A percentile compares a stretch with the other conserved stretches of the same genome.
Evolutionary conservation across 2,797 vertebrate species (phyloP).

Genomic region (Arnoldichthys spilopterus): DNA sequence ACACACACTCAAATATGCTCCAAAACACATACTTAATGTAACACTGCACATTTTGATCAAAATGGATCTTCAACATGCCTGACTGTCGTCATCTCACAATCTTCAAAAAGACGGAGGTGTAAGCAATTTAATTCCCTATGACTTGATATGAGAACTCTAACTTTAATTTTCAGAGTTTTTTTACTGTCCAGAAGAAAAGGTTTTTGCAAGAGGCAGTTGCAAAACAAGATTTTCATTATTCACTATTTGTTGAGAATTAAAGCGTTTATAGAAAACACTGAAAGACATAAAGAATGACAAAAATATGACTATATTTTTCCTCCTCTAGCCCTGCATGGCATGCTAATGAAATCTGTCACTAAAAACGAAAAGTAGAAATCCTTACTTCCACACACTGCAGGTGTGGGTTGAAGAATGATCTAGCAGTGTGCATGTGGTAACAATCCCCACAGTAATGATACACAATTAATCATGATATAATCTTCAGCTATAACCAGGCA

Average conservation of each 20-base stretch:
- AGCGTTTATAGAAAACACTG: neutral
- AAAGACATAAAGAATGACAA: neutral
- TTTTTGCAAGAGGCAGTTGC: no score
- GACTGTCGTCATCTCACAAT: neutral
- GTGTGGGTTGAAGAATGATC: conserved; percentile 26
- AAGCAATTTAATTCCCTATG: neutral
- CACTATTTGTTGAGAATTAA: neutral
- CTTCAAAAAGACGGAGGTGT: neutral
- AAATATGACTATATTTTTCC: neutral
- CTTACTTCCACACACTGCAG: conserved; percentile 34
- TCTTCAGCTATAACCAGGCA: conserved; percentile 59
- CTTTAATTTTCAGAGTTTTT: neutral
- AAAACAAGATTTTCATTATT: neutral
- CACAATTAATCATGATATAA: conserved; percentile 68
- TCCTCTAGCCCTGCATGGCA: neutral
- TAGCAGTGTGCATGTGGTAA: conserved; percentile 70
- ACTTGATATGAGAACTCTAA: neutral
- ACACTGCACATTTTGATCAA: neutral
- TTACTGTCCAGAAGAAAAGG: neutral
- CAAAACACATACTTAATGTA: conserved; percentile 20
- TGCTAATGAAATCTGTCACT: conserved; percentile 15
- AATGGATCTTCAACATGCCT: conserved; percentile 2
- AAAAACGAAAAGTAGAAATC: conserved; percentile 24
- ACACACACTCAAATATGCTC: neutral
- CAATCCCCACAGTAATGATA: conserved; percentile 65